phyloP scores from a whole-genome alignment of 2,888 invertebrate species.

The Apotomis betuletana region DNA sequence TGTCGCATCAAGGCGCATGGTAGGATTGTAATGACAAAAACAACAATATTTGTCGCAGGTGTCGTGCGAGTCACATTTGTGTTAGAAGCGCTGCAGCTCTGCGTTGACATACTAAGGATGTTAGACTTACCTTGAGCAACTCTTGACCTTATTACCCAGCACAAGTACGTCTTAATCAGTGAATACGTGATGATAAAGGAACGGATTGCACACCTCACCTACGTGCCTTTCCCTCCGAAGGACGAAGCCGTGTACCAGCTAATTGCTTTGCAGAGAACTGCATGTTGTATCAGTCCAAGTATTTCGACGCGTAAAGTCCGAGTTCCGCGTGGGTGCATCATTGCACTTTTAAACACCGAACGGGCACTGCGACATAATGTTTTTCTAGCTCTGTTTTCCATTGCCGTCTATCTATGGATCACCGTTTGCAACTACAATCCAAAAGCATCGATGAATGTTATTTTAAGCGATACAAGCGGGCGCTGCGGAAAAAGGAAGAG shows the following conservation, averaged over 20 bases:
- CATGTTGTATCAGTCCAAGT: constrained; percentile 51
- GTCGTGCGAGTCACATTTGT: too few relatives aligned
- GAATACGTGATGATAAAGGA: constrained; percentile 35
- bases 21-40: too few relatives aligned
- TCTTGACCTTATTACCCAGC: constrained; percentile 21
- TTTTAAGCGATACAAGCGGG: constrained; percentile 2
- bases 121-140: constrained; percentile 19
- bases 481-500: constrained; percentile 45
- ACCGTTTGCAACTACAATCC: background rate
- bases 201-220: constrained; percentile 6
- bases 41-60: too few relatives aligned
- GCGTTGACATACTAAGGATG: background rate
- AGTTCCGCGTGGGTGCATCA: constrained; percentile 64
- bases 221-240: constrained; percentile 27
- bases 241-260: constrained; percentile 42
- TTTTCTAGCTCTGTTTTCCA: constrained; percentile 30
- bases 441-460: constrained; percentile 31
- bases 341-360: constrained; percentile 51
- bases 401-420: constrained; percentile 18
- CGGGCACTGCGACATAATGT: background rate
- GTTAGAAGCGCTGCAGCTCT: too few relatives aligned
- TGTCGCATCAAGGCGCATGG: too few relatives aligned
- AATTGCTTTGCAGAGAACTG: constrained; percentile 51
- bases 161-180: constrained; percentile 24
- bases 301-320: constrained; percentile 54